Conservation (phyloP, 2,888 invertebrate genomes). For the Caenorhabditis drosophilae region DNA sequence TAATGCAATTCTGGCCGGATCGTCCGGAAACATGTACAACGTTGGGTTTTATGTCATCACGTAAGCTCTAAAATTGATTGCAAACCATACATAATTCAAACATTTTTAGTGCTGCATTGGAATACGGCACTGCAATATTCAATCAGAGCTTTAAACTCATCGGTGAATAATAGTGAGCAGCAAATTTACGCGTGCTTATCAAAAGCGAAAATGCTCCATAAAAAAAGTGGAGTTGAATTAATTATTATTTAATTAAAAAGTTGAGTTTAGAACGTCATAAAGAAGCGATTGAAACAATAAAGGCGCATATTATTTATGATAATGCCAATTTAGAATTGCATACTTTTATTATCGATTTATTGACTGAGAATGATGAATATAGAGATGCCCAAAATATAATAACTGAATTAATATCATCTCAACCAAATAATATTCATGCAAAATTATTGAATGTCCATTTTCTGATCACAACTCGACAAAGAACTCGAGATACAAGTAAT, state of each 20-base stretch:
- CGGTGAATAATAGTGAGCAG: conserved; percentile 6
- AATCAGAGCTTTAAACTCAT: conserved; percentile 4
- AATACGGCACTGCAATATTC: conserved; percentile 5
- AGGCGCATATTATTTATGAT: conserved; percentile 1
- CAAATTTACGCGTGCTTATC: conserved; percentile 9
- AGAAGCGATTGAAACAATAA: not conserved
- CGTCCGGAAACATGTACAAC: conserved; percentile 17
- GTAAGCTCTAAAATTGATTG: conserved; percentile 7
- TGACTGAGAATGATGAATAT: conserved; percentile 4
- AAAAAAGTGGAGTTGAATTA: not conserved
- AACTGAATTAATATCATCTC: conserved; percentile 14
- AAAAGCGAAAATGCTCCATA: conserved; percentile 8
- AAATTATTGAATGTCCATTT: conserved; percentile 34
- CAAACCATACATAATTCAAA: not conserved
- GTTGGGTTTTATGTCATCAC: conserved; percentile 12
- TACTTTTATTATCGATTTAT: conserved; percentile 10
- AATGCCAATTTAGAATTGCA: not conserved
- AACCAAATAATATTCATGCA: conserved; percentile 19
- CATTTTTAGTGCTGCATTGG: conserved; percentile 10
- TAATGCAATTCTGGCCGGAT: conserved; percentile 17
- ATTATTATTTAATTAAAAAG: conserved; percentile 1
- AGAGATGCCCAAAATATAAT: conserved; percentile 20
- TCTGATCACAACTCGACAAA: conserved; percentile 9
- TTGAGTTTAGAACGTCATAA: conserved; percentile 9
- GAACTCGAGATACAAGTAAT: conserved; percentile 1